These are phyloP conservation scores for Perca schrenkii DNA, from an alignment of 2,113 vertebrate species.

Conservation along the genomic window DNA sequence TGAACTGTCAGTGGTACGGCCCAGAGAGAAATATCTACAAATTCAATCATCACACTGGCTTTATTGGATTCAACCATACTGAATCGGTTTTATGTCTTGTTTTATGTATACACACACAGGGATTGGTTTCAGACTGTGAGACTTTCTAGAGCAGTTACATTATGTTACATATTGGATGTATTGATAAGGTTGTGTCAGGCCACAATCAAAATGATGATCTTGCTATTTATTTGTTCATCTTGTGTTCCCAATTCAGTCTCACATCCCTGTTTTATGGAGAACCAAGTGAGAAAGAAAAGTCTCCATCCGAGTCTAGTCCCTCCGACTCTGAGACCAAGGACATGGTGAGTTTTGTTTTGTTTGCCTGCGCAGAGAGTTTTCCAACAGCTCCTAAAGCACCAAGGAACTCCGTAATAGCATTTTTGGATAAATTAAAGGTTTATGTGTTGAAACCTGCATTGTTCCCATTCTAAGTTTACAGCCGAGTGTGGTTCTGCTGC, in stretches of 20 bases:
- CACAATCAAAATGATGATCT: background rate
- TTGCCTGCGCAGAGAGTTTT: background rate
- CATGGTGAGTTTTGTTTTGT: conserved; percentile 85
- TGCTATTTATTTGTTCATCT: conserved; percentile 7
- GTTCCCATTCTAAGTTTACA: background rate
- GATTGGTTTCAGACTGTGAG: conserved; percentile 5
- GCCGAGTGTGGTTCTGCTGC: background rate
- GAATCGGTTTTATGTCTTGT: conserved; percentile 6
- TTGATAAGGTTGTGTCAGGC: conserved; percentile 1
- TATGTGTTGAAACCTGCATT: background rate
- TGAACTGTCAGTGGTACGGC: conserved; percentile 41
- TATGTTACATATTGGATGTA: background rate
- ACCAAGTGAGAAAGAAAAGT: conserved; percentile 95
- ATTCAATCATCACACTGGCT: conserved; percentile 40
- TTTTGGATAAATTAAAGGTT: conserved; percentile 8
- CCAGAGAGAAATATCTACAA: conserved; percentile 40
- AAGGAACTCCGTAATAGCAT: background rate
- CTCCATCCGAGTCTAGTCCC: conserved; percentile 92
- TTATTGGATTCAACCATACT: conserved; percentile 22
- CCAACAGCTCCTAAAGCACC: background rate
- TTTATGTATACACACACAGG: conserved; percentile 12
- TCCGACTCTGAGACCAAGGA: conserved; percentile 91
- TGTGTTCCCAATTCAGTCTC: conserved; percentile 82
- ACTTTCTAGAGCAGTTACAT: conserved; percentile 10
- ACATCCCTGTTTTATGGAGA: conserved; percentile 97